A percentile compares a stretch with the other conserved stretches of the same genome.
phyloP scores from a whole-genome alignment of 2,113 vertebrate genomes.

The Limanda limanda region DNA sequence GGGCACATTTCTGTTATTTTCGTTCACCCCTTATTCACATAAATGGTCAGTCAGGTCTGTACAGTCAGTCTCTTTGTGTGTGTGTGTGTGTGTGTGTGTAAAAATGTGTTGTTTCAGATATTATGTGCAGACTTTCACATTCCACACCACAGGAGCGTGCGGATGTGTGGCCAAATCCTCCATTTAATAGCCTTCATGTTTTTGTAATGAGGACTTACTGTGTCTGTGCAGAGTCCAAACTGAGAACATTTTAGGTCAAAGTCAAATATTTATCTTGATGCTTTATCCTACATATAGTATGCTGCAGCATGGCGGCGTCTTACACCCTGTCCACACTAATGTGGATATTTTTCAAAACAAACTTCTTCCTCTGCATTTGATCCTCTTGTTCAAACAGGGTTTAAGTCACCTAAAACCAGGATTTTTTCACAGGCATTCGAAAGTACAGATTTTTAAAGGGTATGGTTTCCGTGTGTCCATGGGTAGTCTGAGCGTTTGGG shows the following conservation, averaged over 20 bases:
- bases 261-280: conserved; percentile 32
- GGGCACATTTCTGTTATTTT: conserved; percentile 29
- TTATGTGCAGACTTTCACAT: background rate
- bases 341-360: background rate
- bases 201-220: conserved; percentile 25
- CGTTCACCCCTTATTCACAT: conserved; percentile 17
- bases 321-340: background rate
- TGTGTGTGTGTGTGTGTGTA: background rate
- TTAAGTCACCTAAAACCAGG: too few relatives aligned
- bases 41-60: conserved; percentile 37
- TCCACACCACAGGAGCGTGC: conserved; percentile 4
- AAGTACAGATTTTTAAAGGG: too few relatives aligned
- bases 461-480: too few relatives aligned
- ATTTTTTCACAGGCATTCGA: too few relatives aligned
- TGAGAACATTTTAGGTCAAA: conserved; percentile 17
- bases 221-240: conserved; percentile 8
- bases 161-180: conserved; percentile 16
- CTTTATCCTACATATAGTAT: background rate
- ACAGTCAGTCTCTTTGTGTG: background rate
- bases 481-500: too few relatives aligned
- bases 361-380: background rate
- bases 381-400: too few relatives aligned
- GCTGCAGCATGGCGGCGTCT: background rate
- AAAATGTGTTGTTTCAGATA: conserved; percentile 15
- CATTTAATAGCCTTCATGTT: conserved; percentile 13